These are phyloP conservation scores for Dicrostonyx torquatus DNA, from an alignment of 2,797 vertebrate species.

Conservation along the genomic window DNA sequence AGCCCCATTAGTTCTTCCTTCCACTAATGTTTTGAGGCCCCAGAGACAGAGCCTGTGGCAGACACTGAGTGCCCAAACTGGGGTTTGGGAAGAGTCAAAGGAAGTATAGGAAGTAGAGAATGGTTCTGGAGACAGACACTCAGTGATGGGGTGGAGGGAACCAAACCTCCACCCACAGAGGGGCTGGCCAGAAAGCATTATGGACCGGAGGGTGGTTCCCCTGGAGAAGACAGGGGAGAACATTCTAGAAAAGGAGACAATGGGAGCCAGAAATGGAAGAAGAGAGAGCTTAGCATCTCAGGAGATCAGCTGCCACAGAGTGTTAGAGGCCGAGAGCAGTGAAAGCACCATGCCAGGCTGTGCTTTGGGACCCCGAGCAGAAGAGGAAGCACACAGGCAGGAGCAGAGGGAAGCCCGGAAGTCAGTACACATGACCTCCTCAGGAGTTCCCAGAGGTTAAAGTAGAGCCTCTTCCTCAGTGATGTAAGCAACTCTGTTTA, in stretches of 20 bases:
- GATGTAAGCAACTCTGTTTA: constrained; percentile 1
- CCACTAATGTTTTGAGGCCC: neutral
- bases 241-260: neutral
- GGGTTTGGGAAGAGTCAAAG: neutral
- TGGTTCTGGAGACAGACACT: neutral
- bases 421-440: neutral
- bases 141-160: neutral
- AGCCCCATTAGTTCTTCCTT: neutral
- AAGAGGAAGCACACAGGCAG: neutral
- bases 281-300: neutral
- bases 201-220: neutral
- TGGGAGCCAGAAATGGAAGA: neutral
- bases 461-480: neutral
- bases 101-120: neutral
- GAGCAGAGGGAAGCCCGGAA: neutral
- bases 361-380: neutral
- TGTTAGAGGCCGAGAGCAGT: neutral
- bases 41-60: neutral
- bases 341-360: neutral
- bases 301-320: neutral
- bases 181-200: neutral
- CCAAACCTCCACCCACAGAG: neutral
- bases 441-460: constrained; percentile 18
- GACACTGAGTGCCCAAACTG: neutral
- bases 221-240: neutral